phyloP scores from a whole-genome alignment of 2,797 vertebrate genomes.

The Amazona finschi region DNA sequence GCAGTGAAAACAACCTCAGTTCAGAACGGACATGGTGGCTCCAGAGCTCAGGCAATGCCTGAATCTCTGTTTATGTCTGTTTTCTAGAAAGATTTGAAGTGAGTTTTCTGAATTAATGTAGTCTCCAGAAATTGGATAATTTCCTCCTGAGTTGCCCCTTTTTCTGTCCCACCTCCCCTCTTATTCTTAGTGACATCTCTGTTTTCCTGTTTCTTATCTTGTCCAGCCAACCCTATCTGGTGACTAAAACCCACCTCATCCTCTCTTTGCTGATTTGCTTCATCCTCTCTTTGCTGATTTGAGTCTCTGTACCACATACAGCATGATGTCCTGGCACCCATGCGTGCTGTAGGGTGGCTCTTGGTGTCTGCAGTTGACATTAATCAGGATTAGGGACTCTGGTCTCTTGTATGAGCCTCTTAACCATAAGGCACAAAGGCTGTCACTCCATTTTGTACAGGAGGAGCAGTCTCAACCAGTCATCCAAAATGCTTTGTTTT shows the following conservation, averaged over 20 bases:
- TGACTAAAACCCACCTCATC: neutral
- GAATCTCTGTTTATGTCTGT: neutral
- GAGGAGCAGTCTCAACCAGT: neutral
- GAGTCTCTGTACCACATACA: neutral
- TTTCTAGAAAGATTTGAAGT: neutral
- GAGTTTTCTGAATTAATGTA: neutral
- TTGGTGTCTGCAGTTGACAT: neutral
- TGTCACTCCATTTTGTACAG: neutral
- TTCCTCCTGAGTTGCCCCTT: neutral
- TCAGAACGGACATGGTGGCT: neutral
- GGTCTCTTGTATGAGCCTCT: neutral
- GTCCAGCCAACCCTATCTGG: neutral
- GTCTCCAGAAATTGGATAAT: neutral
- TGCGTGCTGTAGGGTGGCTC: neutral
- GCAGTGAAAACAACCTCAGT: neutral
- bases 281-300: neutral
- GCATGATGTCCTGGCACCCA: neutral
- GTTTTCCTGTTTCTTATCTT: neutral
- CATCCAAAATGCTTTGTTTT: neutral
- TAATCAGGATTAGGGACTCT: neutral
- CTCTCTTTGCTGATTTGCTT: neutral
- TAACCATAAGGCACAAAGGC: neutral
- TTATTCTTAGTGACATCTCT: neutral
- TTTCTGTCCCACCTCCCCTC: neutral
- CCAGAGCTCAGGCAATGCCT: neutral